Percentiles rank a stretch among this genome's conserved stretches.
Evolutionary conservation across 2,888 invertebrate species (phyloP).

Genomic region (Rugalucina vietnamica): DNA sequence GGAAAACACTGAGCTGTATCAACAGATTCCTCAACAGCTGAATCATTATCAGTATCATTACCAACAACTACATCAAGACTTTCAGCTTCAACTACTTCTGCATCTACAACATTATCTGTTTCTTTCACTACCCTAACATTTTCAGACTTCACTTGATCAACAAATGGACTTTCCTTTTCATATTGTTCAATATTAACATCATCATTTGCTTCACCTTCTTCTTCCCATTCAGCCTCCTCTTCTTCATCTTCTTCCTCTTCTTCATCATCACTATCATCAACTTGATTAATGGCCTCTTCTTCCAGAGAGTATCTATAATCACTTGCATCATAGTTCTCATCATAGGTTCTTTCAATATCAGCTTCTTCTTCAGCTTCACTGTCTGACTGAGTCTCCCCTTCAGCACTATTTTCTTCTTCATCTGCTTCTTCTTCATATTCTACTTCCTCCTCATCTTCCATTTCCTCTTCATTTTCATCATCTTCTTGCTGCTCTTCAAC

Average conservation of each 20-base stretch:
- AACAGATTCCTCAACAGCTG: background rate
- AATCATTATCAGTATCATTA: background rate
- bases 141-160: background rate
- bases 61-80: background rate
- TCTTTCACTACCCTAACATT: background rate
- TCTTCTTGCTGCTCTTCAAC: background rate
- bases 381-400: background rate
- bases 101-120: background rate
- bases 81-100: background rate
- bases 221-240: slow-evolving; percentile 19
- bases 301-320: slow-evolving; percentile 45
- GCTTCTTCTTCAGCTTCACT: slow-evolving; percentile 28
- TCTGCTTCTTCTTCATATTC: background rate
- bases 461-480: background rate
- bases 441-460: background rate
- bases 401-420: slow-evolving; percentile 22
- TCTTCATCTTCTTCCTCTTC: slow-evolving; percentile 26
- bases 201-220: slow-evolving; percentile 14
- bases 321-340: slow-evolving; percentile 9
- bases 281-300: slow-evolving; percentile 19
- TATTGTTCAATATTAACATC: slow-evolving; percentile 28
- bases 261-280: slow-evolving; percentile 24
- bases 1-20: background rate
- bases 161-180: slow-evolving; percentile 20
- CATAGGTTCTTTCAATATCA: slow-evolving; percentile 22